A percentile compares a stretch with the other conserved stretches of the same genome.
Conservation (phyloP, 2,113 vertebrate species). For the Hippocampus abdominalis region DNA sequence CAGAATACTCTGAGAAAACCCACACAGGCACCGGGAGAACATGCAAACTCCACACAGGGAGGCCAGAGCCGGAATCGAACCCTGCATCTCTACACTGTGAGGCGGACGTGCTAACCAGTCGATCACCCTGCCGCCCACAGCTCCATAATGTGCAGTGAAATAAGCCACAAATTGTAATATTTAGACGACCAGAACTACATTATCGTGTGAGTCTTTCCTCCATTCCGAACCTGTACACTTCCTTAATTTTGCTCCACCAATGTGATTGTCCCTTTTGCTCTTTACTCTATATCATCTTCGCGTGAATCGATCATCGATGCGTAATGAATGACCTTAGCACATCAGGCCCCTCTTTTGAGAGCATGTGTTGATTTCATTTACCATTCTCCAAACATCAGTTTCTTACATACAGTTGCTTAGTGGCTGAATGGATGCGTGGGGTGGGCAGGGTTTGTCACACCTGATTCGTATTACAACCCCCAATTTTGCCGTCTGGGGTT, state of each 20-base stretch:
- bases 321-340: conserved; percentile 41
- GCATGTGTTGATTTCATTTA: conserved; percentile 20
- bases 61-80: too few relatives aligned
- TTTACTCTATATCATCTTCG: conserved; percentile 17
- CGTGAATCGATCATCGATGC: conserved; percentile 29
- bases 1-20: too few relatives aligned
- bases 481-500: not conserved
- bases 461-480: conserved; percentile 6
- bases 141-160: not conserved
- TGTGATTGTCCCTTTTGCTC: conserved; percentile 7
- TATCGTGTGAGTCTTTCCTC: not conserved
- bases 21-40: too few relatives aligned
- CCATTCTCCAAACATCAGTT: not conserved
- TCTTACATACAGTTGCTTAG: not conserved
- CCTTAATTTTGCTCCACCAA: conserved; percentile 8
- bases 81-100: too few relatives aligned
- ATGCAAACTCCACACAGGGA: too few relatives aligned
- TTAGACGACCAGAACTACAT: not conserved
- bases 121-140: too few relatives aligned
- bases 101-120: too few relatives aligned
- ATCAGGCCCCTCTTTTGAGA: conserved; percentile 29
- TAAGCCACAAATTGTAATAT: not conserved
- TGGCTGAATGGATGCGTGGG: not conserved
- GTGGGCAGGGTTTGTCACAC: not conserved
- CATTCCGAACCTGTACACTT: not conserved